These are phyloP conservation scores for Labia minor DNA, from an alignment of 2,888 invertebrate species.

Conservation along the genomic window DNA sequence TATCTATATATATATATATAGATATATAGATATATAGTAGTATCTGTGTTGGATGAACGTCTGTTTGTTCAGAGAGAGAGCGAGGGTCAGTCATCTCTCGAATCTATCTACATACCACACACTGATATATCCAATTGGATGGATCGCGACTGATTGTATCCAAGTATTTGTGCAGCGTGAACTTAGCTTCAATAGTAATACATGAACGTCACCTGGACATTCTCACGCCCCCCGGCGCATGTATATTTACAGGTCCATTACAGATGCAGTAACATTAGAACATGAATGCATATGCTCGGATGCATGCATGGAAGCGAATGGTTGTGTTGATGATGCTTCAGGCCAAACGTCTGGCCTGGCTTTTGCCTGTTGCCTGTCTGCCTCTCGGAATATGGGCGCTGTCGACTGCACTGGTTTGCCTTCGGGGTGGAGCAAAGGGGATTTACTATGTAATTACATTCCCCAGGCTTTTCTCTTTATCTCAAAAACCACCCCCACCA, in stretches of 20 bases:
- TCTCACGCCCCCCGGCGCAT: background rate
- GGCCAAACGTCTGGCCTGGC: background rate
- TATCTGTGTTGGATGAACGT: background rate
- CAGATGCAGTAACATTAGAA: background rate
- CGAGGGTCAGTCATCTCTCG: background rate
- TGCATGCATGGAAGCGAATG: conserved; percentile 3
- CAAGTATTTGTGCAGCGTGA: background rate
- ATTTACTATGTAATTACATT: background rate
- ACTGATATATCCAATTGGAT: too few species aligned
- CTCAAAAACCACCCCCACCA: too few species aligned
- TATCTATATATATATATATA: background rate
- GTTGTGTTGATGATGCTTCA: conserved; percentile 8
- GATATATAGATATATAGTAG: too few species aligned
- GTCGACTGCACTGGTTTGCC: conserved; percentile 13
- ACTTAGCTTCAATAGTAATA: background rate
- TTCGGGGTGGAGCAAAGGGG: background rate
- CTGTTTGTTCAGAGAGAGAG: background rate
- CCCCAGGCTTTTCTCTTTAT: background rate
- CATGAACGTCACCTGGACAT: background rate
- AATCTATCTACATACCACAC: too few species aligned
- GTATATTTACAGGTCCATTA: conserved; percentile 7
- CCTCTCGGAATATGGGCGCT: background rate
- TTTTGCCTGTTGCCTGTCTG: background rate
- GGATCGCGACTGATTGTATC: background rate
- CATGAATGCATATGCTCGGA: background rate